A percentile compares a stretch with the other conserved stretches of the same genome.
Conservation (phyloP, 2,797 vertebrate species). For the Selene dorsalis region DNA sequence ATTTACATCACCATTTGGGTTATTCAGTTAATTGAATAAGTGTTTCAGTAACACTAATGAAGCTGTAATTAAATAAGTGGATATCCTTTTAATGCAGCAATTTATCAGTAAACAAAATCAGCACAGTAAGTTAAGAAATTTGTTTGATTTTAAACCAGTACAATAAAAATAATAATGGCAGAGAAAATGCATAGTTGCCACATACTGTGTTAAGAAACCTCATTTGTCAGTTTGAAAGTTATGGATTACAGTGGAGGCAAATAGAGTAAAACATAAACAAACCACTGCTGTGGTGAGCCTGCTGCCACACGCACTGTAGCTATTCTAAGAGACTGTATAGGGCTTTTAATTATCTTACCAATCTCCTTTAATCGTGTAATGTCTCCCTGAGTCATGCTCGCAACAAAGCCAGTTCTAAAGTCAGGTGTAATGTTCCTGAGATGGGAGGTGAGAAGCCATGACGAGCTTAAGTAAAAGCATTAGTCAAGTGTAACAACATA, state of each 20-base stretch:
- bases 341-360: constrained; percentile 63
- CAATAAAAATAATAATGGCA: not conserved
- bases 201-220: not conserved
- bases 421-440: constrained; percentile 66
- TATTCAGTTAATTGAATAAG: not conserved
- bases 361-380: constrained; percentile 65
- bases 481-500: constrained; percentile 1
- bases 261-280: constrained; percentile 19
- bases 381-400: constrained; percentile 52
- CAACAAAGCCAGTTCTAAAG: constrained; percentile 62
- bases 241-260: not conserved
- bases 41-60: not conserved
- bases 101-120: not conserved
- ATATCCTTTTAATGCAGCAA: not conserved
- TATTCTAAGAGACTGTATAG: constrained; percentile 59
- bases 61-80: not conserved
- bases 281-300: constrained; percentile 23
- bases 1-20: not conserved
- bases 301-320: constrained; percentile 27
- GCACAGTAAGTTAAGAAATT: not conserved
- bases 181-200: not conserved
- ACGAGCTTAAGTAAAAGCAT: constrained; percentile 38
- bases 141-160: not conserved
- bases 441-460: constrained; percentile 60
- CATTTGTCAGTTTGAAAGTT: not conserved